Evolutionary conservation across 2,113 vertebrate genomes (phyloP).

Genomic region (Hippolais icterina): DNA sequence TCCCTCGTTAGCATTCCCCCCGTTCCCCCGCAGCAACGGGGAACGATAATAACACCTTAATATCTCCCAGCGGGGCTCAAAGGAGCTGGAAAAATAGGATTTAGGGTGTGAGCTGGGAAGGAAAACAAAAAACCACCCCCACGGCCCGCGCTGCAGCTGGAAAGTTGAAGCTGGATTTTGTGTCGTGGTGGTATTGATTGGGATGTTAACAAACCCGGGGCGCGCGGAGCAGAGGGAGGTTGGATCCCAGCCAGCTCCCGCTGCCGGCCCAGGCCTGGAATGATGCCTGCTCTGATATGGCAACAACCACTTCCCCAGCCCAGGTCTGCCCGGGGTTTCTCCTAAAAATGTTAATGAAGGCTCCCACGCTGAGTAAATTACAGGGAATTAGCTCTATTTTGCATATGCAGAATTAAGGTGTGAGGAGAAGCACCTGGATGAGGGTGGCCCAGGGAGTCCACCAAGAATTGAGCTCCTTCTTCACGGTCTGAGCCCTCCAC

Average conservation of each 20-base stretch:
- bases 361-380: neutral
- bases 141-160: neutral
- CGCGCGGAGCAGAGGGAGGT: neutral
- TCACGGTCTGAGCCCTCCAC: neutral
- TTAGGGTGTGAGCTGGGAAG: neutral
- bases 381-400: neutral
- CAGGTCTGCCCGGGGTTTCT: slow-evolving; percentile 22
- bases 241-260: neutral
- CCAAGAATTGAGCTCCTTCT: neutral
- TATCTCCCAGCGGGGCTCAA: neutral
- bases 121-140: neutral
- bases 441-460: neutral
- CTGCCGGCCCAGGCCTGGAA: neutral
- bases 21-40: neutral
- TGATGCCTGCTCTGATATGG: neutral
- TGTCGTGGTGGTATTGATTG: neutral
- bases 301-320: neutral
- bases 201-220: slow-evolving; percentile 17
- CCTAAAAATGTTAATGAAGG: neutral
- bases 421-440: neutral
- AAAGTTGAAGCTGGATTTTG: slow-evolving; percentile 5
- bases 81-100: slow-evolving; percentile 18
- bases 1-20: neutral
- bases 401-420: neutral
- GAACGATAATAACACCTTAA: slow-evolving; percentile 28